Conservation (phyloP, 2,797 vertebrate species). For the Acanthiza pusilla region DNA sequence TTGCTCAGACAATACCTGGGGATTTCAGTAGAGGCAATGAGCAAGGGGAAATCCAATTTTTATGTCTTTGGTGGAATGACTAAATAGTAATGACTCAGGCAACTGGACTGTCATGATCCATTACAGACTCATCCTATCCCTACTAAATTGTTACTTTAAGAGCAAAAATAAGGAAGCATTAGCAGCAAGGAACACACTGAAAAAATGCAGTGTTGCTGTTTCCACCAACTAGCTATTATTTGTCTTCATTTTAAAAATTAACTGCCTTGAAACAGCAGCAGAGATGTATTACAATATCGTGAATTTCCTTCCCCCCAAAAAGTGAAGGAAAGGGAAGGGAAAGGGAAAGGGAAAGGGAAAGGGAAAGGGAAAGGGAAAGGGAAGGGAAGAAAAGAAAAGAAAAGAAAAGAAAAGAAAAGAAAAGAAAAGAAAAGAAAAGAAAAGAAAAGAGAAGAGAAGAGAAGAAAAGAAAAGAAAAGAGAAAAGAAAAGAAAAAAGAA, state of each 20-base stretch:
- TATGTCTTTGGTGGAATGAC: background rate
- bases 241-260: background rate
- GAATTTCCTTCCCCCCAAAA: background rate
- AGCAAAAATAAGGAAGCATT: background rate
- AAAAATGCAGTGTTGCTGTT: background rate
- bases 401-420: background rate
- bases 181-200: background rate
- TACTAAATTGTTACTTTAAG: background rate
- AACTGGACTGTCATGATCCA: background rate
- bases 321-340: background rate
- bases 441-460: rapidly evolving
- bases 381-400: too few relatives aligned
- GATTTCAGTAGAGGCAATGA: background rate
- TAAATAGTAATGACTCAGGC: background rate
- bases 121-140: background rate
- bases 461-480: background rate
- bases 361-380: too few relatives aligned
- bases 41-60: background rate
- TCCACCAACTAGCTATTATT: background rate
- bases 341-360: too few relatives aligned
- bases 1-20: background rate
- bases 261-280: background rate
- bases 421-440: rapidly evolving
- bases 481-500: too few relatives aligned
- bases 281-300: background rate